phyloP scores from a whole-genome alignment of 2,888 invertebrate species.

The Drosophila parthenogenetica region DNA sequence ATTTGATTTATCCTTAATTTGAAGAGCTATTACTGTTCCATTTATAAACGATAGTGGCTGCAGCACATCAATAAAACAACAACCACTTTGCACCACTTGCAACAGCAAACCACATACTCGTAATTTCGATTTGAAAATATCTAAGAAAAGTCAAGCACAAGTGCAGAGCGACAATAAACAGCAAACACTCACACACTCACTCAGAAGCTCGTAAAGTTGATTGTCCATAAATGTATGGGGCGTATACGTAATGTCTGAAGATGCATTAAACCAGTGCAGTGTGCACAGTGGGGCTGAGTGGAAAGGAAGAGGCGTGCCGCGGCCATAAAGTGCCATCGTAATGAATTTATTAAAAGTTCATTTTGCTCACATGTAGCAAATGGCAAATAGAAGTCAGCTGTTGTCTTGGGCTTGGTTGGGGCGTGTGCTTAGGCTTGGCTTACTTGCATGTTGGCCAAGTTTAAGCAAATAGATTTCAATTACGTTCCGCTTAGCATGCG shows the following conservation, averaged over 20 bases:
- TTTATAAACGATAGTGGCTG: constrained; percentile 11
- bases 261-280: constrained; percentile 71
- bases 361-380: constrained; percentile 50
- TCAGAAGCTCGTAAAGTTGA: constrained; percentile 62
- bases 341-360: constrained; percentile 78
- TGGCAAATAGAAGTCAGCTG: constrained; percentile 34
- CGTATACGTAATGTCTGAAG: constrained; percentile 75
- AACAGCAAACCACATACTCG: constrained; percentile 25
- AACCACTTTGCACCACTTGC: constrained; percentile 10
- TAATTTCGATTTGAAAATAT: constrained; percentile 71
- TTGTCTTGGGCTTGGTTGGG: constrained; percentile 31
- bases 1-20: constrained; percentile 11
- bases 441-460: constrained; percentile 75
- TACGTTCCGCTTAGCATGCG: constrained; percentile 62
- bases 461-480: constrained; percentile 67
- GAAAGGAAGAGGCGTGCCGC: constrained; percentile 17
- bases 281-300: constrained; percentile 21
- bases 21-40: constrained; percentile 15
- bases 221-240: constrained; percentile 79
- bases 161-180: constrained; percentile 69
- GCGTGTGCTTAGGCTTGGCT: constrained; percentile 42
- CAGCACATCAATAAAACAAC: constrained; percentile 31
- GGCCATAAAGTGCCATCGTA: constrained; percentile 66
- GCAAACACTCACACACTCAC: constrained; percentile 25
- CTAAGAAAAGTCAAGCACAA: constrained; percentile 69